Conservation (phyloP, 2,888 invertebrate species). For the Panzeria rudis region DNA sequence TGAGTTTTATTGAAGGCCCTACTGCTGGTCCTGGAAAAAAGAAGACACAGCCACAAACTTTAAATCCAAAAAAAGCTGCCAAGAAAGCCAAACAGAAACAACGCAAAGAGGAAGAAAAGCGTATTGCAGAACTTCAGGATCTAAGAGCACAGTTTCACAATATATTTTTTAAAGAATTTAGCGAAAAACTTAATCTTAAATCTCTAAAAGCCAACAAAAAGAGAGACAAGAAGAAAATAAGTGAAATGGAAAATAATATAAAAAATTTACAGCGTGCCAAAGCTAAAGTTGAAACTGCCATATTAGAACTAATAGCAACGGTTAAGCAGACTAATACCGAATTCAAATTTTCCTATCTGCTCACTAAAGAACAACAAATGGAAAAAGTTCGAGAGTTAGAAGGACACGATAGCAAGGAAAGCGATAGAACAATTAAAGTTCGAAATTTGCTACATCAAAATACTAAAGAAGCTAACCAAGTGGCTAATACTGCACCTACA, state of each 20-base stretch:
- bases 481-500: conserved; percentile 36
- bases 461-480: conserved; percentile 46
- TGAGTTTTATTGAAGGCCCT: conserved; percentile 82
- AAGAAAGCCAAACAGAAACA: conserved; percentile 83
- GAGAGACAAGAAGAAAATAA: conserved; percentile 82
- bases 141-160: conserved; percentile 82
- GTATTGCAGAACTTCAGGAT: conserved; percentile 81
- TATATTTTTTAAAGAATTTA: conserved; percentile 82
- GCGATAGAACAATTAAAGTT: conserved; percentile 59
- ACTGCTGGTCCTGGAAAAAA: conserved; percentile 73
- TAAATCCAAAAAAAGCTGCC: conserved; percentile 83
- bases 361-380: conserved; percentile 82
- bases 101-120: conserved; percentile 82
- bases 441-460: conserved; percentile 63
- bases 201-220: conserved; percentile 80
- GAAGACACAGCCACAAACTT: conserved; percentile 79
- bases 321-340: conserved; percentile 82
- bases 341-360: conserved; percentile 83
- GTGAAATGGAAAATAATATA: conserved; percentile 81
- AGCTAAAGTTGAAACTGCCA: conserved; percentile 81
- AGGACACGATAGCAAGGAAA: conserved; percentile 40
- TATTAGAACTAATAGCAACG: conserved; percentile 82
- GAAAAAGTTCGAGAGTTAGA: conserved; percentile 79
- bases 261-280: conserved; percentile 83
- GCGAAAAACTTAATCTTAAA: conserved; percentile 81